These are phyloP conservation scores for Schizothorax lantsangensis DNA, from an alignment of 2,797 vertebrate genomes.

Conservation along the genomic window DNA sequence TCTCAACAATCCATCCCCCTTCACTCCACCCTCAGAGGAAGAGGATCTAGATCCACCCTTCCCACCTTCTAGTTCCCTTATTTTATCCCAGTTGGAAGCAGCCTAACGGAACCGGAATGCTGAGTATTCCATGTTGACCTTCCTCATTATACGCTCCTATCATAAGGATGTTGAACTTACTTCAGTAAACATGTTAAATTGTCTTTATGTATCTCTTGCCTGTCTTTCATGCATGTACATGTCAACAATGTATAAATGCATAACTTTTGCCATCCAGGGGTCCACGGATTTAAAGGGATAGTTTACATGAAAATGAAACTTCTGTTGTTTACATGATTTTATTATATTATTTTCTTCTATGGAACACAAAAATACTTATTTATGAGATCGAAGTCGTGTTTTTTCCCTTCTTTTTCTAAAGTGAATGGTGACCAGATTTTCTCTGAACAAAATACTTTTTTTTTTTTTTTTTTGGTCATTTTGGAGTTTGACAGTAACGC, in stretches of 20 bases:
- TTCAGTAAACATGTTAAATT: conserved; percentile 53
- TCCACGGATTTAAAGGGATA: background rate
- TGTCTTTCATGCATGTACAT: conserved; percentile 78
- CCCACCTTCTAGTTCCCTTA: conserved; percentile 56
- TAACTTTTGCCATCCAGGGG: conserved; percentile 8
- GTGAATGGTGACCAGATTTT: background rate
- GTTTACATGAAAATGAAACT: background rate
- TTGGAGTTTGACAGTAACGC: background rate
- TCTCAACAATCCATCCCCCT: conserved; percentile 40
- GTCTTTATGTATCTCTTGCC: conserved; percentile 67
- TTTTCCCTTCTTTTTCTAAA: background rate
- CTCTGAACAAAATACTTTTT: background rate
- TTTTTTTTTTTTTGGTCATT: background rate
- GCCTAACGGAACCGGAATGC: conserved; percentile 49
- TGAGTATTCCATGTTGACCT: conserved; percentile 39
- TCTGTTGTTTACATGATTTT: background rate
- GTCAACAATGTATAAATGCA: conserved; percentile 47
- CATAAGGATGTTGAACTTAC: conserved; percentile 56
- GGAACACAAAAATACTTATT: background rate
- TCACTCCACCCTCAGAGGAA: conserved; percentile 56
- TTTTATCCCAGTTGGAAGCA: conserved; percentile 44
- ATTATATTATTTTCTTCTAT: background rate
- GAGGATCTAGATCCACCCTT: conserved; percentile 53
- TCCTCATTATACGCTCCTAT: conserved; percentile 45
- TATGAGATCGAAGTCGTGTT: background rate